Base-by-base conservation (phyloP, 1,140 invertebrate species). In the Calephelis nemesis region DNA sequence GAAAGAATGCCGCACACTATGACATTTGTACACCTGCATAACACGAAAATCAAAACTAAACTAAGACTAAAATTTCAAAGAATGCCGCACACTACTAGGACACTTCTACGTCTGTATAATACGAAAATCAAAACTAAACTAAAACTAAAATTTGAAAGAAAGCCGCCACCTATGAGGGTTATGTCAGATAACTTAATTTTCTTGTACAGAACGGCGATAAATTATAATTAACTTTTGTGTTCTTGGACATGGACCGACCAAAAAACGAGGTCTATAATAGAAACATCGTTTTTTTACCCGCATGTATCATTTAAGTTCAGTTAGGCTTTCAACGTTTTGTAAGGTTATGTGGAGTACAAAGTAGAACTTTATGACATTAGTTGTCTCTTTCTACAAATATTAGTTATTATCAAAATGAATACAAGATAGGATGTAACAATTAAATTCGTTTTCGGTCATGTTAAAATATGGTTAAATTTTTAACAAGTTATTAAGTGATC, bases 221-320 rank as follows among this genome's bases (percentile, higher is more conserved):
- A 90, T 90, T 90, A 91, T 90, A 91, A 90, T 90, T 90, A 90
- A 91, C 85, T 83, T 84, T 85, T 82, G 79, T 81, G 77, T 82
- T 85, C 74, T 75, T 83, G 79, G 78, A 70, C 82, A 74, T 77
- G 72, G 75, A 66, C 73, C 70, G 71, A 68, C 66, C 72, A 89
- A 90, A 91, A 90, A 87, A 76, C 70, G 75, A 76, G 63, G 76
- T 76, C 82, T 83, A 81, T 91, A 90, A 91, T 91, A 91, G 89
- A 91, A 76, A 85, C 78, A 81, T 91, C 82, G 76, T 79, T 88
- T 91, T 90, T 91, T 88, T 87, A 77, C 82, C 83, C 81, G 83
- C 82, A 84, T 89, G 80, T 81, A 88, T 82, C 80, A 75, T 79
- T 84, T 82, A 83, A 78, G 71, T 72, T 78, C 67, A 82, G 74